phyloP scores from a whole-genome alignment of 2,888 invertebrate genomes.

The Scaptomyza flava region DNA sequence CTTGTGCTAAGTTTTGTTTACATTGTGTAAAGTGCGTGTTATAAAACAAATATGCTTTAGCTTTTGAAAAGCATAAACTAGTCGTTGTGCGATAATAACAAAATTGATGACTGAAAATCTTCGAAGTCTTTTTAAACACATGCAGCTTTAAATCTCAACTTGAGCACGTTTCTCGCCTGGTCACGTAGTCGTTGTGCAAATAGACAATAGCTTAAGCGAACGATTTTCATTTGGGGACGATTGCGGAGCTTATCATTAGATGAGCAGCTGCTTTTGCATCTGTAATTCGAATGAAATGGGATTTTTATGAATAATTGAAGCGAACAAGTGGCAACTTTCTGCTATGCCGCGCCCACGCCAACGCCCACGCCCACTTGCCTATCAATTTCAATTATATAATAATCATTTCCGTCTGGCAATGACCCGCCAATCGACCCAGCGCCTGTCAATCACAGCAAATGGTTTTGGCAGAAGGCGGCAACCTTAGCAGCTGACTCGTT shows the following conservation, averaged over 20 bases:
- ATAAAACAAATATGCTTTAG: no score
- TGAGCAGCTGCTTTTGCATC: conserved; percentile 71
- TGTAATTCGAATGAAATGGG: conserved; percentile 75
- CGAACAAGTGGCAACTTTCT: conserved; percentile 29
- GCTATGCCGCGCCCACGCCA: conserved; percentile 1
- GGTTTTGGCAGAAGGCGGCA: conserved; percentile 17
- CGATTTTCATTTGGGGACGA: conserved; percentile 30
- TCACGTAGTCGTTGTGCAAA: conserved; percentile 37
- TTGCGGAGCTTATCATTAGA: conserved; percentile 61
- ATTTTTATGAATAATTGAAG: conserved; percentile 73
- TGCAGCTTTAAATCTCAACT: conserved; percentile 51
- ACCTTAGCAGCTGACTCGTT: conserved; percentile 31
- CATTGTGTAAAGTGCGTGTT: not conserved
- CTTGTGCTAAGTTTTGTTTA: not conserved
- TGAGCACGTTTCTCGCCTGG: conserved; percentile 61
- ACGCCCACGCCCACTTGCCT: conserved; percentile 39
- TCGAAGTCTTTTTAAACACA: not conserved
- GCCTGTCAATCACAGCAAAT: conserved; percentile 69
- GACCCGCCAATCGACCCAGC: conserved; percentile 6
- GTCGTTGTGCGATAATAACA: not conserved
- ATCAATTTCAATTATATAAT: conserved; percentile 80
- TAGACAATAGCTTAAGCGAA: conserved; percentile 10
- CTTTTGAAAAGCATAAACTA: conserved; percentile 6
- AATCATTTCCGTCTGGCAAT: conserved; percentile 72
- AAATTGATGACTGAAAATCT: conserved; percentile 1